phyloP scores from a whole-genome alignment of 1,140 invertebrate species.

The Ceratina japonica region DNA sequence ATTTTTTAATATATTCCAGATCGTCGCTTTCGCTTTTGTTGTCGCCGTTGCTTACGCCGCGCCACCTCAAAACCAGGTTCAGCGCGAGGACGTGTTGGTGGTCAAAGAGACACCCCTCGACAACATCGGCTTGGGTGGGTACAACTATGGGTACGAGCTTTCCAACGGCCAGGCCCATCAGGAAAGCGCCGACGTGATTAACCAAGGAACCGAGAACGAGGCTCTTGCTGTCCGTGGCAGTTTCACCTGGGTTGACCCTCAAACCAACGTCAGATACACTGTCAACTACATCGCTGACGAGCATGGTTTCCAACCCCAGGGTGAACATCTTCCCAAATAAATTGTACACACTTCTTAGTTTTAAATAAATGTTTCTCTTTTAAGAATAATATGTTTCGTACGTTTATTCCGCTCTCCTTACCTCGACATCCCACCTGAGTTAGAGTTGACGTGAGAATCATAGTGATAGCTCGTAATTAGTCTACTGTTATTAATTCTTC shows the following conservation, averaged over 20 bases:
- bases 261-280: conserved; percentile 71
- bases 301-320: conserved; percentile 73
- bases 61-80: conserved; percentile 41
- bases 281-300: conserved; percentile 78
- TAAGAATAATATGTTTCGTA: not conserved
- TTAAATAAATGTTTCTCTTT: conserved; percentile 31
- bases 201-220: conserved; percentile 82
- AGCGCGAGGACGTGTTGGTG: conserved; percentile 63
- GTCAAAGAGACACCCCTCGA: conserved; percentile 70
- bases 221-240: conserved; percentile 81
- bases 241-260: conserved; percentile 81
- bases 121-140: conserved; percentile 76
- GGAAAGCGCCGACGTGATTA: conserved; percentile 81
- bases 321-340: conserved; percentile 56
- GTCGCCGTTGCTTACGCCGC: conserved; percentile 70
- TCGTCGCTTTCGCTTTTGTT: conserved; percentile 69
- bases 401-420: not conserved
- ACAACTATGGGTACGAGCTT: conserved; percentile 80
- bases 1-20: conserved; percentile 47
- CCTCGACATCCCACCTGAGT: no score
- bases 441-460: no score
- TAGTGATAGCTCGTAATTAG: no score
- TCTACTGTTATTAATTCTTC: no score
- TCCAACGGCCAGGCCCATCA: conserved; percentile 81
- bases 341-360: not conserved